Evolutionary conservation across 1,140 invertebrate species (phyloP).

Genomic region (Drosophila auraria): DNA sequence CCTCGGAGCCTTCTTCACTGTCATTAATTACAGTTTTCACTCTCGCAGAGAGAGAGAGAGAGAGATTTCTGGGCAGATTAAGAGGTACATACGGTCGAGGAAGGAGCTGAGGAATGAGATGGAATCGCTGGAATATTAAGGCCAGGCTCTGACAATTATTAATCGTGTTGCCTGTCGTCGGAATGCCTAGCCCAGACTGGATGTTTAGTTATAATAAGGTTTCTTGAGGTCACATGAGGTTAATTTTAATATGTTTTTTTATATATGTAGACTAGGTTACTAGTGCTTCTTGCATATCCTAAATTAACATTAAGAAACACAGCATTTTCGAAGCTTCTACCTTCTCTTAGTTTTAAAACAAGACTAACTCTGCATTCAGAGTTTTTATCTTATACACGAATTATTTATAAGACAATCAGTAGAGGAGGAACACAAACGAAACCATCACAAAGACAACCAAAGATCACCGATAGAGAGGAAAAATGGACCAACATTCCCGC

Average conservation of each 20-base stretch:
- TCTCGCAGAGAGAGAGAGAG: conserved; percentile 9
- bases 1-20: conserved; percentile 3
- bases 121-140: conserved; percentile 22
- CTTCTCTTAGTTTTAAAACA: not conserved
- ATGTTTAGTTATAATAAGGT: conserved; percentile 23
- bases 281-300: too few relatives aligned
- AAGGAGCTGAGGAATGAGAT: not conserved
- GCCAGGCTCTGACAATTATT: conserved; percentile 66
- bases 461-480: conserved; percentile 7
- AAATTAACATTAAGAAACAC: too few relatives aligned
- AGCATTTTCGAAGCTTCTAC: not conserved
- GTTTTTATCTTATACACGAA: not conserved
- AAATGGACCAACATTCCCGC: not conserved
- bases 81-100: not conserved
- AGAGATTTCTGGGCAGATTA: conserved; percentile 39
- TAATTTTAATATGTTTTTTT: not conserved
- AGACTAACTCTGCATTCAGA: not conserved
- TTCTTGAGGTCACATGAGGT: not conserved
- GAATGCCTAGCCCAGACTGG: conserved; percentile 27
- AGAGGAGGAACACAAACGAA: not conserved
- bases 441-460: conserved; percentile 5
- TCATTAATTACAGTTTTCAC: conserved; percentile 81
- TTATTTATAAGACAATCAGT: conserved; percentile 9
- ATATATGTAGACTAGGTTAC: too few relatives aligned
- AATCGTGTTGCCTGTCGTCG: conserved; percentile 67